Evolutionary conservation across 2,888 invertebrate genomes (phyloP).

Genomic region (Zaprionus lineosus): DNA sequence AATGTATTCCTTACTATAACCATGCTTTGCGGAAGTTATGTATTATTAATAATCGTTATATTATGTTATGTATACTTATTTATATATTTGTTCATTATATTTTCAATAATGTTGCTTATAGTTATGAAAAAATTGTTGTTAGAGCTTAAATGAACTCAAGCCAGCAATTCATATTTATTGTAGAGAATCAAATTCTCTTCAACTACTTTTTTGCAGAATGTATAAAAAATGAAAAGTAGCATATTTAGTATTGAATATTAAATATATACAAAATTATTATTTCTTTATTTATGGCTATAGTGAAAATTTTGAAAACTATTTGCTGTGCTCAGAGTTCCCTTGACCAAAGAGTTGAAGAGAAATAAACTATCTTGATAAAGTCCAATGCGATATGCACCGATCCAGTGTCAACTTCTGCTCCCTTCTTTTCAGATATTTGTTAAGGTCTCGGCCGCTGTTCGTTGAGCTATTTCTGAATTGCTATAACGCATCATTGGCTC

Average conservation of each 20-base stretch:
- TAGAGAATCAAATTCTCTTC: not conserved
- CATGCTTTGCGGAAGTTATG: constrained; percentile 7
- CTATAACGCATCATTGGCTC: too few relatives aligned
- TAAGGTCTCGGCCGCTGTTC: too few relatives aligned
- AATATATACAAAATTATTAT: not conserved
- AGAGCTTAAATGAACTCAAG: constrained; percentile 48
- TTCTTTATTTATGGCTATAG: too few relatives aligned
- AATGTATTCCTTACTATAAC: not conserved
- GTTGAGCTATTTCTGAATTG: too few relatives aligned
- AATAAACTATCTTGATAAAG: too few relatives aligned
- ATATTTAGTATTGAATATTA: not conserved
- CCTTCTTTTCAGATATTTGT: too few relatives aligned
- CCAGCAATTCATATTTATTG: not conserved
- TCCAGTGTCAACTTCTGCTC: too few relatives aligned
- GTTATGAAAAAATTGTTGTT: not conserved
- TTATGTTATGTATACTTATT: constrained; percentile 6
- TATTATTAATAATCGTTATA: not conserved
- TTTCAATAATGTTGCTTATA: constrained; percentile 1
- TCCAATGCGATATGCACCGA: too few relatives aligned
- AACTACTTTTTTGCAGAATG: too few relatives aligned
- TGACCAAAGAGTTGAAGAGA: too few relatives aligned
- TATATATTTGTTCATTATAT: constrained; percentile 24
- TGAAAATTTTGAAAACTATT: too few relatives aligned
- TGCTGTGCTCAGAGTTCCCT: too few relatives aligned
- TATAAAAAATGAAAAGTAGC: not conserved